Base-by-base conservation (phyloP, 2,888 invertebrate species). In the Thalpophila matura region DNA sequence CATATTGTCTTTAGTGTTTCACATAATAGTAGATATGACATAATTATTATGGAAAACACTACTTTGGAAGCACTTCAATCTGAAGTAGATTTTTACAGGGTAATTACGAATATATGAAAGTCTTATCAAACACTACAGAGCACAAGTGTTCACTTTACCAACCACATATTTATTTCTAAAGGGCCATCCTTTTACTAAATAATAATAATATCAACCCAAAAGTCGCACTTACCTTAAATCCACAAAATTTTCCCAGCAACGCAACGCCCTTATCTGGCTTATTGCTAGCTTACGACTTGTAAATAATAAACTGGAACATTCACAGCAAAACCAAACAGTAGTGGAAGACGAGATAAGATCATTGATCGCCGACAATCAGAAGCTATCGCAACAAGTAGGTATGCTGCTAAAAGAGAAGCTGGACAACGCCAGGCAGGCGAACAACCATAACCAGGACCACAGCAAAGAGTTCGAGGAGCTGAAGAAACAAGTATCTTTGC, bases 41-140 rank as follows among this genome's bases (percentile, higher is more conserved):
- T 5, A 46, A 38, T 27, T 54, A 70, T 51, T 62, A 91, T 89
- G 88, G 90, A 90, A 64, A 82, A 79, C 60, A 61, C 77, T 38
- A 73, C 79, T 53, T 82, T 86, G 63, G 86, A 91, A 62, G 89
- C 91, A 46, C 86, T 95, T 65, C 93, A 95, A 78, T 89, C 87
- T 38, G 95, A 96, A 90, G 86, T 95, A 26, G 89, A 94, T 45
- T 95, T 93, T 88, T 95, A 95, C 72, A 93, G 95, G 87, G 95
- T 95, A 87, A 81, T 77, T 37, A 31, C n/a, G n/a, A 5, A 4
- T 33, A n/a, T 29, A 7, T 22, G n/a, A n/a, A n/a, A n/a, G n/a
- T n/a, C n/a, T n/a, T n/a, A n/a, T n/a, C n/a, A n/a, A n/a, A n/a
- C n/a, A n/a, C n/a, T n/a, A n/a, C n/a, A 6, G n/a, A 58, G 0